Conservation (phyloP, 2,888 invertebrate genomes). For the Drosophila rellima region DNA sequence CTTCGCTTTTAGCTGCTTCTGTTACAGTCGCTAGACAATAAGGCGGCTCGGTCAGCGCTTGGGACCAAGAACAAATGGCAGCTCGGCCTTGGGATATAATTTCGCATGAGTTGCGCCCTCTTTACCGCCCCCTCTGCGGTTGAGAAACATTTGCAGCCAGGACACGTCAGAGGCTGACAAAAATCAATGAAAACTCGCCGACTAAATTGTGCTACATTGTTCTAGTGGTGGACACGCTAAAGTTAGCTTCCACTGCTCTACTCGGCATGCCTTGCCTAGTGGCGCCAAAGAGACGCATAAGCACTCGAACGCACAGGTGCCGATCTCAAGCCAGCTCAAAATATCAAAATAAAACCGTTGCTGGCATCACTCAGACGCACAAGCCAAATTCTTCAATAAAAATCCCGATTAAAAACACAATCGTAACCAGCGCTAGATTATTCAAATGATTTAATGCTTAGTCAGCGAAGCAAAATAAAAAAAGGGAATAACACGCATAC, state of each 20-base stretch:
- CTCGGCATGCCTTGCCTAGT: no score
- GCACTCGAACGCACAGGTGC: no score
- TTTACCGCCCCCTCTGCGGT: not conserved
- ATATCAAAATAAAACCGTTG: no score
- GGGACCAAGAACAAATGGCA: conserved; percentile 21
- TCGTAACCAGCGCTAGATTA: conserved; percentile 36
- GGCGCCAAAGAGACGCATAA: no score
- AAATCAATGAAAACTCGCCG: conserved; percentile 60
- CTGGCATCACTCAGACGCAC: no score
- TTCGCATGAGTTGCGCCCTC: conserved; percentile 46
- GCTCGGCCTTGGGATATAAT: conserved; percentile 46
- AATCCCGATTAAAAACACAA: no score
- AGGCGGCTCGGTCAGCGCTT: conserved; percentile 33
- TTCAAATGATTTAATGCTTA: conserved; percentile 60
- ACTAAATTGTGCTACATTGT: conserved; percentile 48
- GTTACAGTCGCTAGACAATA: conserved; percentile 43
- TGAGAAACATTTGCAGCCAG: conserved; percentile 15
- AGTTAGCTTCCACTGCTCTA: no score
- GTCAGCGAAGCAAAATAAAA: conserved; percentile 22
- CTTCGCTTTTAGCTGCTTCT: not conserved
- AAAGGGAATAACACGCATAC: conserved; percentile 64
- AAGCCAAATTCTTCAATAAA: no score
- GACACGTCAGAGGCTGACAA: conserved; percentile 26
- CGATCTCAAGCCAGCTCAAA: no score
- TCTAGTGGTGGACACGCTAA: no score